These are phyloP conservation scores for Dolichoris vasculosae DNA, from an alignment of 1,140 invertebrate species.

Conservation along the genomic window DNA sequence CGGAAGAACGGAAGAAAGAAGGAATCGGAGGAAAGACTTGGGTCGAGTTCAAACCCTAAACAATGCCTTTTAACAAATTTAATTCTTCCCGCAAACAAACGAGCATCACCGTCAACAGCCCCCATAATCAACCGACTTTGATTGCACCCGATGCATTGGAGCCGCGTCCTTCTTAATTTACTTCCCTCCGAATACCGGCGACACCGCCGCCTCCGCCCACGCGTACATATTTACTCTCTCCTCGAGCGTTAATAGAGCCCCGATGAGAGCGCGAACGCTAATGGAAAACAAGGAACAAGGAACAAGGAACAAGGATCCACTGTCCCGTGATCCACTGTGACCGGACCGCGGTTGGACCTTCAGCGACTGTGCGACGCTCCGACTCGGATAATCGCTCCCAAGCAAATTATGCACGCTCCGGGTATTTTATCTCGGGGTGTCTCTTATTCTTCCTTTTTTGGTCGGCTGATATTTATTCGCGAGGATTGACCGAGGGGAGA, in stretches of 20 bases:
- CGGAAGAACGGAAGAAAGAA: not conserved
- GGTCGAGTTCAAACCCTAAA: not conserved
- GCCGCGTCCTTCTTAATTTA: conserved; percentile 42
- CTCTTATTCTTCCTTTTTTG: not conserved
- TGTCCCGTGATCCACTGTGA: not conserved
- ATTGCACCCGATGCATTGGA: conserved; percentile 23
- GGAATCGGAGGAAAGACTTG: not conserved
- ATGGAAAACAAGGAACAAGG: conserved; percentile 51
- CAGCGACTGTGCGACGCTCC: too few species aligned
- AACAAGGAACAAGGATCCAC: too few species aligned
- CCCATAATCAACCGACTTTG: conserved; percentile 28
- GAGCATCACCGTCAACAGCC: not conserved
- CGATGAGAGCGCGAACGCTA: conserved; percentile 14
- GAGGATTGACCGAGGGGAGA: not conserved
- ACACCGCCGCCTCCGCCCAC: not conserved
- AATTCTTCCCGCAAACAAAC: conserved; percentile 23
- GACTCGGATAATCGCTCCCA: not conserved
- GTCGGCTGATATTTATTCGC: not conserved
- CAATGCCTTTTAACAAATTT: conserved; percentile 21
- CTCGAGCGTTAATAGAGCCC: conserved; percentile 30
- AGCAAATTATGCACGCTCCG: conserved; percentile 7
- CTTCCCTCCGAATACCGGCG: conserved; percentile 24
- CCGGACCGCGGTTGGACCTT: too few species aligned
- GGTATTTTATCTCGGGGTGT: not conserved
- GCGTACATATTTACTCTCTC: conserved; percentile 22